Base-by-base conservation (phyloP, 2,797 vertebrate species). In the Luscinia luscinia region DNA sequence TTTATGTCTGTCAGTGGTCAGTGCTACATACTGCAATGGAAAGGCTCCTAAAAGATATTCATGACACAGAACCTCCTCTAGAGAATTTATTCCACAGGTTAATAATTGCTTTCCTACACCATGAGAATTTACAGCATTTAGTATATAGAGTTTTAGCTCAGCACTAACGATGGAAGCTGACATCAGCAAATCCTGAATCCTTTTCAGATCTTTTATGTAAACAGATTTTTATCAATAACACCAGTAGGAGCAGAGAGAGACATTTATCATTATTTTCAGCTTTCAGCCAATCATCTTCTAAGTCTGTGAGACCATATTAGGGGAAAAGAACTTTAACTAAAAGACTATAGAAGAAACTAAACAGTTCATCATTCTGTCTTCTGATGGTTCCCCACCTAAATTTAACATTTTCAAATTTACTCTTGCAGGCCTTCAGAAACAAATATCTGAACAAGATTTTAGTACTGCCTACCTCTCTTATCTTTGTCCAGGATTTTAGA, bases 241-340 rank as follows among this genome's bases (percentile, higher is more conserved):
- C 22, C 1, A 1, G 11, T 1, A 3, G 3, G 5, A 11, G 13
- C 0, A 0, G 57, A 26, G 28, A 38, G 54, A 3, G 9, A 30
- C 0, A 7, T 52, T 84, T 66, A 23, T 82, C 9, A 38, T 49
- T 62, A 61, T 83, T 93, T 91, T 48, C 9, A 43, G 17, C 73
- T 83, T 83, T 85, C 59, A 55, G 49, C 11, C 34, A 62, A 58
- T 21, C 7, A 27, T 22, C 28, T 87, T 82, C 55, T 21, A 46
- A 22, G 69, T 85, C 15, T 46, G 6, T 54, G 57, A n/a, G 8
- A 89, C n/a, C 0, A 0, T 57, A 34, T 1, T 26, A 16, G 12
- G 22, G 8, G 4, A 19, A 73, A 51, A 54, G 0, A 9, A 52
- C 32, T n/a, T 52, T 43, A 61, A 49, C 3, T 28, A 43, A 38